Evolutionary conservation across 1,140 invertebrate species (phyloP).

Genomic region (Drosophila yakuba): DNA sequence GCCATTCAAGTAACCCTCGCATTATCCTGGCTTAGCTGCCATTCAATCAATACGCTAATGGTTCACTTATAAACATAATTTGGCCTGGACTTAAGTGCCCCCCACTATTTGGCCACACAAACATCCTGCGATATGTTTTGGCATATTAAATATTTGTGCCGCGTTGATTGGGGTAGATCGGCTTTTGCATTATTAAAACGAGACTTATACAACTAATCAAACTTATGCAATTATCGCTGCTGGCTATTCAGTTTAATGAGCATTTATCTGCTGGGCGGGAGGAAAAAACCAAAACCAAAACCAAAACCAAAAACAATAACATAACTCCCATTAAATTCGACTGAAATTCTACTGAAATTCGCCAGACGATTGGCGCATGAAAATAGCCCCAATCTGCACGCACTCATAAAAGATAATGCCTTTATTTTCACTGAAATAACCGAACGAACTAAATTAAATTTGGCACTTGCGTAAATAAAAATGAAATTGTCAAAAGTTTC

Average conservation of each 20-base stretch:
- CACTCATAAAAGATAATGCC: neutral
- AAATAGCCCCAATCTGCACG: constrained; percentile 4
- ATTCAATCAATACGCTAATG: neutral
- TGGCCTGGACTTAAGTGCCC: neutral
- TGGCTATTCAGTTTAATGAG: constrained; percentile 59
- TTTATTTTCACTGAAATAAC: neutral
- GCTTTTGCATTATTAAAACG: constrained; percentile 55
- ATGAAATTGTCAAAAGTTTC: too few relatives aligned
- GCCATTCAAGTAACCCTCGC: neutral
- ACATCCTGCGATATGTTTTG: neutral
- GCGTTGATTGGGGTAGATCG: constrained; percentile 33
- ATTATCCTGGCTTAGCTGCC: neutral
- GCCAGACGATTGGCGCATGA: too few relatives aligned
- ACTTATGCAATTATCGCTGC: constrained; percentile 72
- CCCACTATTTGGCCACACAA: neutral
- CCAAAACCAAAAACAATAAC: constrained; percentile 1
- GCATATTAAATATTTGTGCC: constrained; percentile 31
- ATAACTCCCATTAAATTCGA: constrained; percentile 24
- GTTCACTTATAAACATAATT: constrained; percentile 14
- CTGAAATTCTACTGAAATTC: neutral
- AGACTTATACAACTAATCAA: constrained; percentile 67
- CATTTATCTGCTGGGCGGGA: constrained; percentile 28
- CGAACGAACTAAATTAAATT: neutral
- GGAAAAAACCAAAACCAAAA: neutral
- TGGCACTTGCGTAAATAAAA: neutral